Conservation (phyloP, 2,888 invertebrate genomes). For the Lasius fuliginosus region DNA sequence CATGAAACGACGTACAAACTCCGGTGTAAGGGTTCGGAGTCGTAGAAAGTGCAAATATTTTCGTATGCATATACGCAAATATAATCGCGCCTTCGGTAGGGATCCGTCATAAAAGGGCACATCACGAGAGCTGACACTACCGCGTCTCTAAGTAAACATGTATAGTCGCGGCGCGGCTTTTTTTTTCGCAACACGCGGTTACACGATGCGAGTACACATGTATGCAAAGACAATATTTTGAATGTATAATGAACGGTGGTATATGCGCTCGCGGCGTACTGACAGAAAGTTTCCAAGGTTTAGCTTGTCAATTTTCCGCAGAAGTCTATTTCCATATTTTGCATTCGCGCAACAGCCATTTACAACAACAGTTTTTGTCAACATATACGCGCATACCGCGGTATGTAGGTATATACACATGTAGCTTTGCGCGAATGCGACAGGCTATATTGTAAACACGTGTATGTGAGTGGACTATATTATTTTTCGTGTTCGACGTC, state of each 20-base stretch:
- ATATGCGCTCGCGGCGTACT: constrained; percentile 51
- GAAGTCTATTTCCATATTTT: constrained; percentile 54
- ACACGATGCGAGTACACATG: constrained; percentile 62
- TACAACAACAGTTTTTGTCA: constrained; percentile 40
- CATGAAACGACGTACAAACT: constrained; percentile 38
- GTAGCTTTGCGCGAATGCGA: constrained; percentile 7
- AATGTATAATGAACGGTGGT: constrained; percentile 80
- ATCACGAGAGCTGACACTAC: constrained; percentile 71
- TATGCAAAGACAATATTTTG: constrained; percentile 81
- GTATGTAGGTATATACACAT: background rate
- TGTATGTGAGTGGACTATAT: constrained; percentile 36
- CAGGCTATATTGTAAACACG: constrained; percentile 24
- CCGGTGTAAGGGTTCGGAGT: constrained; percentile 63
- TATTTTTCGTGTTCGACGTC: constrained; percentile 54
- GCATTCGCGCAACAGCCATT: constrained; percentile 42
- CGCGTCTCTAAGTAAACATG: constrained; percentile 75
- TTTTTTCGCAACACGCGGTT: constrained; percentile 44
- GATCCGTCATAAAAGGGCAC: constrained; percentile 68
- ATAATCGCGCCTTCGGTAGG: constrained; percentile 47
- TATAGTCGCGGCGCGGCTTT: constrained; percentile 60
- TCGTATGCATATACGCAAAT: constrained; percentile 72
- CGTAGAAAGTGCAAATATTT: constrained; percentile 70
- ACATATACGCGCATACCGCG: background rate
- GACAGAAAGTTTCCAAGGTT: constrained; percentile 56
- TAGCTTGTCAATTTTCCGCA: constrained; percentile 43